Evolutionary conservation across 2,113 vertebrate genomes (phyloP).

Genomic region (Epinephelus cyanopodus): DNA sequence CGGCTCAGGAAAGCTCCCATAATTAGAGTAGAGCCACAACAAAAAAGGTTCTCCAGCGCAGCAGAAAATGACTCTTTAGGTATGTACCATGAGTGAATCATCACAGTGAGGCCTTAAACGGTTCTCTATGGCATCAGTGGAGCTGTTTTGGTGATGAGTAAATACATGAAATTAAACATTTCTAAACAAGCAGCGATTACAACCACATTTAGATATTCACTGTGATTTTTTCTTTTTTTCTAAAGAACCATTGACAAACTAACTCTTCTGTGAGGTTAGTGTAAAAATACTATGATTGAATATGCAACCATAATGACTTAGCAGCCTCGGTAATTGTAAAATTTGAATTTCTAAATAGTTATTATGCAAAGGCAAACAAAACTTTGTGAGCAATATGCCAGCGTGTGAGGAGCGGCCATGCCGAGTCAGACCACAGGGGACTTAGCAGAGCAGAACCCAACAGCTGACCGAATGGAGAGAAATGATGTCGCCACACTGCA

Average conservation of each 20-base stretch:
- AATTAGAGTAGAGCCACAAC: constrained; percentile 64
- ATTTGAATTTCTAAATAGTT: background rate
- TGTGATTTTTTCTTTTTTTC: background rate
- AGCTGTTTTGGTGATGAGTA: constrained; percentile 23
- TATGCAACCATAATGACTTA: background rate
- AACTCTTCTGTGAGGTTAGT: background rate
- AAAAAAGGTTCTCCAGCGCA: constrained; percentile 42
- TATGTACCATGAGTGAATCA: constrained; percentile 17
- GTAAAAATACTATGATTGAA: background rate
- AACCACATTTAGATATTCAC: background rate
- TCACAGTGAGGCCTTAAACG: constrained; percentile 19
- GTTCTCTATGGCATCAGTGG: constrained; percentile 6
- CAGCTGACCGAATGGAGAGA: background rate
- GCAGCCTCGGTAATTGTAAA: background rate
- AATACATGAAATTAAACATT: constrained; percentile 21
- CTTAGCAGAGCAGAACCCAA: constrained; percentile 6
- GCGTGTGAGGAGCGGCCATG: background rate
- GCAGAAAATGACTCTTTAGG: constrained; percentile 45
- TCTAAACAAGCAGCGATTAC: background rate
- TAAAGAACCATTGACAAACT: background rate
- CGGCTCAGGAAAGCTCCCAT: constrained; percentile 54
- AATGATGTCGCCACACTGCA: background rate
- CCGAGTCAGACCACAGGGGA: background rate
- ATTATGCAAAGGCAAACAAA: constrained; percentile 8
- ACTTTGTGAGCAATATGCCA: background rate